Conservation (phyloP, 1,140 invertebrate genomes). For the Euwallacea fornicatus region DNA sequence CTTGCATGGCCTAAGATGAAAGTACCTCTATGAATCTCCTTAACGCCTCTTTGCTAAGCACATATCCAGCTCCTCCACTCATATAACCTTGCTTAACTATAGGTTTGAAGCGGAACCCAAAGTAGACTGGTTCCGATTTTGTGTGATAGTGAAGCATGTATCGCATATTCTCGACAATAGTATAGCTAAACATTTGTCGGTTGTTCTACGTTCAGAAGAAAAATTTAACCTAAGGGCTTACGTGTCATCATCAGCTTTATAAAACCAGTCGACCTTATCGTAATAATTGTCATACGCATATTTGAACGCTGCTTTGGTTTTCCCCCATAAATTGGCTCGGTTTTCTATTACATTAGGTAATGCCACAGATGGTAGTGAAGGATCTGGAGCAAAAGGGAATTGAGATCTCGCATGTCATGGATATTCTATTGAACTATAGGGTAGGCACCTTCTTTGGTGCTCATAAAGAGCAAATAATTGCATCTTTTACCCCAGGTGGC, state of each 20-base stretch:
- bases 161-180: constrained; percentile 87
- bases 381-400: constrained; percentile 56
- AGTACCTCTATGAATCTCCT: constrained; percentile 59
- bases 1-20: too few relatives aligned
- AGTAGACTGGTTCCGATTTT: constrained; percentile 75
- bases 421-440: too few relatives aligned
- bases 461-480: constrained; percentile 22
- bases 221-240: constrained; percentile 55
- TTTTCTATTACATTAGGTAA: constrained; percentile 78
- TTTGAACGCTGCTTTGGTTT: constrained; percentile 91
- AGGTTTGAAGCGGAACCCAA: constrained; percentile 65
- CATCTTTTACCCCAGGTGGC: constrained; percentile 85
- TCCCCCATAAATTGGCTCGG: constrained; percentile 87
- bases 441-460: constrained; percentile 15
- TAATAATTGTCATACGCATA: constrained; percentile 82
- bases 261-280: constrained; percentile 88
- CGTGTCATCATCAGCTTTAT: constrained; percentile 95
- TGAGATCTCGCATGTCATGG: too few relatives aligned
- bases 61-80: constrained; percentile 92
- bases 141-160: constrained; percentile 80
- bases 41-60: constrained; percentile 80
- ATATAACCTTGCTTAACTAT: constrained; percentile 90
- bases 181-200: constrained; percentile 63
- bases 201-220: not conserved
- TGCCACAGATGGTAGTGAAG: constrained; percentile 66